Conservation (phyloP, 1,140 invertebrate genomes). For the Telenomus remus region DNA sequence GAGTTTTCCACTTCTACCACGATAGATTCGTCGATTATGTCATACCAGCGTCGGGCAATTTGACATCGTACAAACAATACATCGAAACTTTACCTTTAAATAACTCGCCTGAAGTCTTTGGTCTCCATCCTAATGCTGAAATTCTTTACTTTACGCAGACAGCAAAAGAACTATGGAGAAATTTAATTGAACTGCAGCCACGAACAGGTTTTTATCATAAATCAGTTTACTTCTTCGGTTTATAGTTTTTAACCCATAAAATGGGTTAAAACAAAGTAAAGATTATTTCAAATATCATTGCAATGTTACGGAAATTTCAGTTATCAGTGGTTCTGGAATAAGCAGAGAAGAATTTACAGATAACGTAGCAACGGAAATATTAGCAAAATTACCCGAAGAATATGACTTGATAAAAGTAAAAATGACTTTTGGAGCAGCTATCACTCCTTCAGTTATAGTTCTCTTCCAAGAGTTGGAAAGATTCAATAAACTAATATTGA, state of each 20-base stretch:
- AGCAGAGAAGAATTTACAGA: constrained; percentile 89
- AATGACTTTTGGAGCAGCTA: constrained; percentile 83
- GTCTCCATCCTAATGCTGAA: constrained; percentile 93
- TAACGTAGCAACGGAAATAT: constrained; percentile 84
- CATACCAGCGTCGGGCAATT: constrained; percentile 82
- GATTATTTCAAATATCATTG: no score
- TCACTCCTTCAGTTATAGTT: constrained; percentile 89
- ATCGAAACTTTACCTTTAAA: constrained; percentile 84
- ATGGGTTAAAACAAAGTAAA: no score
- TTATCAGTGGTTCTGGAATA: constrained; percentile 73
- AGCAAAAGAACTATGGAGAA: constrained; percentile 87
- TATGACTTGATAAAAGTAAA: constrained; percentile 87
- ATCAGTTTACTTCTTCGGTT: no score
- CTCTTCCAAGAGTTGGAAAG: constrained; percentile 91
- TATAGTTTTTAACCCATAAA: no score
- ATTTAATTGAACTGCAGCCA: constrained; percentile 90
- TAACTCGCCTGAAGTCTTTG: constrained; percentile 91
- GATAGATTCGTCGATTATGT: constrained; percentile 86
- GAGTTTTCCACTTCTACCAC: constrained; percentile 91
- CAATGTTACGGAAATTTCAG: constrained; percentile 42
- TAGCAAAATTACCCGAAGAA: constrained; percentile 82
- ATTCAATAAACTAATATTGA: constrained; percentile 87
- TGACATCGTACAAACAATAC: constrained; percentile 82
- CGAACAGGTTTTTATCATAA: constrained; percentile 80
- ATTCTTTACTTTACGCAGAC: constrained; percentile 93